Conservation (phyloP, 2,113 vertebrate species). For the Cephalopterus ornatus region DNA sequence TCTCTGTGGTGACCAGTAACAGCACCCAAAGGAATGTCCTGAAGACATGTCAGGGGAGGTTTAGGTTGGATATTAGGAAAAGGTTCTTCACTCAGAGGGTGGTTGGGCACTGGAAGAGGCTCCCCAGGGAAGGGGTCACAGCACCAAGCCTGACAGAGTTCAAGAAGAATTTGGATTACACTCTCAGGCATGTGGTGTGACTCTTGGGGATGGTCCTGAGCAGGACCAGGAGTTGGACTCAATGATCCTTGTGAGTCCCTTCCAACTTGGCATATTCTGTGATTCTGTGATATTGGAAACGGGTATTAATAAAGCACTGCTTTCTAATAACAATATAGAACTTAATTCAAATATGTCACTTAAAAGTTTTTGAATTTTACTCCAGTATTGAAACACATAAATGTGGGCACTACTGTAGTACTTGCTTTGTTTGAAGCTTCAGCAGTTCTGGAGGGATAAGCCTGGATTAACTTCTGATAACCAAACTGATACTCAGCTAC, state of each 20-base stretch:
- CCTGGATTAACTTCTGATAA: not conserved
- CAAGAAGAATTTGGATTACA: no score
- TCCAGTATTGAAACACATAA: not conserved
- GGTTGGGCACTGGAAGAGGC: no score
- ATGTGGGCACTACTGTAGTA: not conserved
- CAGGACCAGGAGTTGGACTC: not conserved
- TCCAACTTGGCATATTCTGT: not conserved
- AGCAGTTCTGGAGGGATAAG: not conserved
- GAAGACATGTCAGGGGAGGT: no score
- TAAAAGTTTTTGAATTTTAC: not conserved
- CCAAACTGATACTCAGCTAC: not conserved
- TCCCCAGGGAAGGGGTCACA: no score
- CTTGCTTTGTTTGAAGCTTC: not conserved
- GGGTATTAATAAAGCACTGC: not conserved
- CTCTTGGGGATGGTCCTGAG: not conserved
- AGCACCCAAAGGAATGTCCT: no score
- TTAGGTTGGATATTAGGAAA: no score
- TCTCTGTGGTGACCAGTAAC: no score
- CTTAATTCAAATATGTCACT: not conserved
- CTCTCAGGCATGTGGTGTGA: not conserved
- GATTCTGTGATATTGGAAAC: not conserved
- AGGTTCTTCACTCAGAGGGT: no score
- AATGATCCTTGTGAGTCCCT: not conserved
- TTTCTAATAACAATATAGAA: not conserved
- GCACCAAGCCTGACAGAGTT: no score